Evolutionary conservation across 1,140 invertebrate genomes (phyloP).

Genomic region (Camponotus pennsylvanicus): DNA sequence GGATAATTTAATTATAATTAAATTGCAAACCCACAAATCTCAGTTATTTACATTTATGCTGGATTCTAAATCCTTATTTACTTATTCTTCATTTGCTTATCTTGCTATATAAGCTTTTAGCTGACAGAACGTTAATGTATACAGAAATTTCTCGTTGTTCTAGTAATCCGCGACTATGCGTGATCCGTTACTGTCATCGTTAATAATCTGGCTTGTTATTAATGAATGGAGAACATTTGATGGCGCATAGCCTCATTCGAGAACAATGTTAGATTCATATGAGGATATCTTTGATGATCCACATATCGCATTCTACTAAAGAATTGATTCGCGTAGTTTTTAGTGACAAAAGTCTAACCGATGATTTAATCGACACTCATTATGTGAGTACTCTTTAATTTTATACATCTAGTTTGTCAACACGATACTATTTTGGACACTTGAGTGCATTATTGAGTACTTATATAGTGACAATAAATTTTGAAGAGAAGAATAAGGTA

Average conservation of each 20-base stretch:
- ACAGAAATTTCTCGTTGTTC: constrained; percentile 3
- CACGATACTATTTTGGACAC: constrained; percentile 23
- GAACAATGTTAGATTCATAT: constrained; percentile 44
- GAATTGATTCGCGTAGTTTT: constrained; percentile 24
- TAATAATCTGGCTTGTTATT: constrained; percentile 24
- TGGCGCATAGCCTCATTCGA: constrained; percentile 11
- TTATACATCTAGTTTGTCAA: constrained; percentile 40
- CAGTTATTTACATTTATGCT: neutral
- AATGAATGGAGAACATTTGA: constrained; percentile 60
- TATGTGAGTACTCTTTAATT: constrained; percentile 14
- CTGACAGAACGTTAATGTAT: neutral
- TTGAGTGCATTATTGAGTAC: constrained; percentile 36
- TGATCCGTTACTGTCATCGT: constrained; percentile 64
- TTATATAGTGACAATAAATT: constrained; percentile 41
- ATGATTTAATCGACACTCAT: constrained; percentile 55
- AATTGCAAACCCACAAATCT: neutral
- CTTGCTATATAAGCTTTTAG: neutral
- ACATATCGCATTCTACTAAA: neutral
- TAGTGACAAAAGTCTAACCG: constrained; percentile 57
- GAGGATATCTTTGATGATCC: constrained; percentile 17
- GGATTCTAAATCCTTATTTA: neutral
- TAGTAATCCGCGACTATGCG: constrained; percentile 9
- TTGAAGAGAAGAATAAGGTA: neutral
- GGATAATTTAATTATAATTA: neutral
- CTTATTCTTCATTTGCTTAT: neutral